Conservation (phyloP, 2,797 vertebrate genomes). For the Hippocampus kuda region DNA sequence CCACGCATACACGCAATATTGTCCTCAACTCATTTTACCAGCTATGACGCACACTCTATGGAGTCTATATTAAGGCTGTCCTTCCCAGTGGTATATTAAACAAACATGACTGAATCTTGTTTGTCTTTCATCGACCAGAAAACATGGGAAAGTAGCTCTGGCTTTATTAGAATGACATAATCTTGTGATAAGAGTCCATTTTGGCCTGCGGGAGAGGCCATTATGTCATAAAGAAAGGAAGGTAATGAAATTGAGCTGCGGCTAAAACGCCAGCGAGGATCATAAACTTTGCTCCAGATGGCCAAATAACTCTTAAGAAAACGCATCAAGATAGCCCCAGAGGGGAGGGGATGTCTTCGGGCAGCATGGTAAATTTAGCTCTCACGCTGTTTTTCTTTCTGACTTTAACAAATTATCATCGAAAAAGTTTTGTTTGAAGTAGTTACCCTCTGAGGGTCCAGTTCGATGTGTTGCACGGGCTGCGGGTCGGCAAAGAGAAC, state of each 20-base stretch:
- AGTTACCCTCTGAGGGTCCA: slow-evolving; percentile 73
- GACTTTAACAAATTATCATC: slow-evolving; percentile 14
- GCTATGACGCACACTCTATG: background rate
- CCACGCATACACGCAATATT: background rate
- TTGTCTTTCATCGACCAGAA: slow-evolving; percentile 35
- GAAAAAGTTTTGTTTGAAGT: slow-evolving; percentile 1
- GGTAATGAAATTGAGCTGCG: slow-evolving; percentile 51
- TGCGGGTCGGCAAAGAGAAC: slow-evolving; percentile 71
- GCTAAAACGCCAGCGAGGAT: slow-evolving; percentile 43
- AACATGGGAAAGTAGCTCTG: slow-evolving; percentile 22
- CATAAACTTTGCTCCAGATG: slow-evolving; percentile 41
- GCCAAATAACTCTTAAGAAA: slow-evolving; percentile 38
- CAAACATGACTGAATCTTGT: slow-evolving; percentile 23
- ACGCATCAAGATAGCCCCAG: slow-evolving; percentile 17
- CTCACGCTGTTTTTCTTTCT: slow-evolving; percentile 10
- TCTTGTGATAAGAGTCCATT: slow-evolving; percentile 45
- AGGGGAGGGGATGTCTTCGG: slow-evolving; percentile 17
- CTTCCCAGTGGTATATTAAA: slow-evolving; percentile 22
- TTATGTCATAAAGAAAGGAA: slow-evolving; percentile 51
- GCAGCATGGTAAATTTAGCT: slow-evolving; percentile 15
- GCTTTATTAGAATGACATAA: slow-evolving; percentile 50
- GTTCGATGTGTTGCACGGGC: slow-evolving; percentile 78
- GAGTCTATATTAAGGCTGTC: slow-evolving; percentile 32
- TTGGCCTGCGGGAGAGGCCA: slow-evolving; percentile 29
- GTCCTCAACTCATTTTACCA: slow-evolving; percentile 1